Evolutionary conservation across 1,140 invertebrate genomes (phyloP), one percentile per base, ranked within the genome.

Genomic region (Ylistrum balloti): DNA sequence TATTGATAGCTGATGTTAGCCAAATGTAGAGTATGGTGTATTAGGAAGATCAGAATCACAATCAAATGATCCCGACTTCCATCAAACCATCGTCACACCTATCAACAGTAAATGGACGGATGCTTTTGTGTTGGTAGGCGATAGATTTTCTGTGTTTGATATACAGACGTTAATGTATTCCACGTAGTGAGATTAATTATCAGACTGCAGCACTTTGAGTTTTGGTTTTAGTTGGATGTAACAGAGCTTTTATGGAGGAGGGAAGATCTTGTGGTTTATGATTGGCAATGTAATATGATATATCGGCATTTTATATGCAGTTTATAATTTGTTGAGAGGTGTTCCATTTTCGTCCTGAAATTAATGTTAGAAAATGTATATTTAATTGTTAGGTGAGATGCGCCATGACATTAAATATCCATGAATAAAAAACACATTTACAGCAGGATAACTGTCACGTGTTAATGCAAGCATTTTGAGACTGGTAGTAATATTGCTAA

Each of bases 291-390:
- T 74, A 74, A 74, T 28, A 74, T 74, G 56, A 74, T 74, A 28
- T 74, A 74, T n/a, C 1, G 56, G 28, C 9, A n/a, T 74, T 74
- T 74, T 74, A 74, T 74, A 22, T 74, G 22, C 56, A 5, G 56
- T 74, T 74, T 74, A 74, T 74, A 74, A 74, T 74, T 74, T 74
- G 56, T 74, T 74, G 56, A 74, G 56, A 74, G 56, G 56, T 5
- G 28, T 74, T 74, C 56, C 56, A 28, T 74, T 74, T 74, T 74
- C 28, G n/a, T 74, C n/a, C n/a, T 9, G 56, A 74, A 74, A 74
- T 74, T 74, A 3, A 28, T 74, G n/a, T 74, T n/a, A n/a, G 56
- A 5, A 17, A 28, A 74, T 74, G 56, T 74, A 74, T n/a, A 74
- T 74, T 74, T 74, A 74, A 74, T 74, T 74, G 56, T 74, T 74